Evolutionary conservation across 1,140 invertebrate species (phyloP), one percentile per base, ranked within the genome.

Genomic region (Drosophila cardini): DNA sequence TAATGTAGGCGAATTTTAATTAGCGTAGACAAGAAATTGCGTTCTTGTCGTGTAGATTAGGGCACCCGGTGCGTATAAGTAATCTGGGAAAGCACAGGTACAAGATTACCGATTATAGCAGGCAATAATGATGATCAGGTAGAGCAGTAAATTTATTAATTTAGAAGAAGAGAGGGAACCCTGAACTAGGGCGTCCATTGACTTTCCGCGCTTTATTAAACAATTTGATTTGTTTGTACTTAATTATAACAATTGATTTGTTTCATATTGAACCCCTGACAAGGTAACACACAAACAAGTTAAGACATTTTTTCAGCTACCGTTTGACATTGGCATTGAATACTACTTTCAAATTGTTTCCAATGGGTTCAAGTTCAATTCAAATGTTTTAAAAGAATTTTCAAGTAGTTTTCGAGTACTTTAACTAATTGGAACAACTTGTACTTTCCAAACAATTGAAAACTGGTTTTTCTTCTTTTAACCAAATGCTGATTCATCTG

Each of bases 401-500:
- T 18, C 43, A 45, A 55, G 40, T 16, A 58, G 9, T 40, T 40
- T 40, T 40, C 0, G 38, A 13, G 3, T 13, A 11, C 4, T 26
- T 13, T n/a, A 40, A 40, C 11, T n/a, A 40, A 40, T 5, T 40
- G 11, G 38, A 2, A 13, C 3, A 2, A 46, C 8, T 16, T 38
- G 21, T 50, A 40, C 36, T 38, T 38, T 38, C 36, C 36, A 38
- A 2, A 38, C n/a, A 40, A 40, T 4, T 40, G 13, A 21, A 43
- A 61, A 67, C 45, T 48, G 30, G 64, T 68, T 60, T 68, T 52
- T 52, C 13, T 62, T 18, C 32, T 52, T 68, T 58, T 63, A 82
- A 53, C 40, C 76, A 76, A 62, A 72, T 76, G 78, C 69, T 85
- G 82, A 86, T 46, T 85, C 81, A 85, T 61, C 48, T 13, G 38